Evolutionary conservation across 2,797 vertebrate genomes (phyloP).

Genomic region (Garrulus glandarius): DNA sequence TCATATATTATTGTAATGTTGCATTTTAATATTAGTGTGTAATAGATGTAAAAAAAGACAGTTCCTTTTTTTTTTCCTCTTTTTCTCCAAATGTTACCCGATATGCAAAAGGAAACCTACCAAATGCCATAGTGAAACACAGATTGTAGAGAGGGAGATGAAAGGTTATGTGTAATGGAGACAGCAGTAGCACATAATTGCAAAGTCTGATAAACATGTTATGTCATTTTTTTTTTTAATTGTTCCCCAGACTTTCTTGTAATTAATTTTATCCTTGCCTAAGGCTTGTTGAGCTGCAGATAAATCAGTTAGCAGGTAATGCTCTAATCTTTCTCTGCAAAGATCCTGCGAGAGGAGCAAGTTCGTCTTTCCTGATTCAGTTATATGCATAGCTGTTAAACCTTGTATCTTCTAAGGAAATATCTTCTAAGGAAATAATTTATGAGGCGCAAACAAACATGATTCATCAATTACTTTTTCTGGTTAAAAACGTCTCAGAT

Average conservation of each 20-base stretch:
- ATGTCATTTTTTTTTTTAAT: neutral
- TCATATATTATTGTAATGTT: neutral
- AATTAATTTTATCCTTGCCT: conserved; percentile 11
- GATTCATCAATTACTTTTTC: neutral
- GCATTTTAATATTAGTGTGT: neutral
- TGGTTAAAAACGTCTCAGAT: neutral
- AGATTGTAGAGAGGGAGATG: neutral
- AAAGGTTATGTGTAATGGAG: neutral
- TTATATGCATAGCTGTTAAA: neutral
- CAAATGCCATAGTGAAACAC: neutral
- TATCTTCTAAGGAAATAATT: neutral
- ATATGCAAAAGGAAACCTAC: neutral
- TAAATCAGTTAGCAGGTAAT: neutral
- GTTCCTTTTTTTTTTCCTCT: neutral
- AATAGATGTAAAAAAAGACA: neutral
- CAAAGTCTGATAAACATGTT: neutral
- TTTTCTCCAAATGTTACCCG: neutral
- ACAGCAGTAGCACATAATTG: neutral
- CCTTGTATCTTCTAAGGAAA: neutral
- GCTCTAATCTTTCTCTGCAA: neutral
- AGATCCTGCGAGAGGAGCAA: neutral
- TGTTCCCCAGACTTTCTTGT: neutral
- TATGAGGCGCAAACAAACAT: neutral
- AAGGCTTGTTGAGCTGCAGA: neutral
- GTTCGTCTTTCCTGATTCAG: neutral